Base-by-base conservation (phyloP, 37 sponge, comb jelly and placozoan genomes). In the Crambe crambe region DNA sequence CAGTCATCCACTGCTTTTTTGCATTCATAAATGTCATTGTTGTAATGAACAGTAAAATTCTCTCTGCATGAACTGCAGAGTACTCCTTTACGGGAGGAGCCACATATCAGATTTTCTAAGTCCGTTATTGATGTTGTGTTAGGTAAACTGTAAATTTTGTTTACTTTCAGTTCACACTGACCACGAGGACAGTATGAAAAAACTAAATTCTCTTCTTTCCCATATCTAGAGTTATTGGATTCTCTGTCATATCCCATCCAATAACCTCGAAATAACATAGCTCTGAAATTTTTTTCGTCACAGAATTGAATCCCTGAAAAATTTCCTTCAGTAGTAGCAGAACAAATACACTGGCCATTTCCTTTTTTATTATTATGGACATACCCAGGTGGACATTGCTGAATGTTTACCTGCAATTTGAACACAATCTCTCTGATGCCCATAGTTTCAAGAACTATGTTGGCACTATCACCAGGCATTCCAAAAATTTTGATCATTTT, bases 171-270 rank as follows among this genome's bases (percentile, higher is more conserved):
- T 3, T 9, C 15, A n/a, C 77, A 77, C 29, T 26, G 38, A 26
- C 37, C 60, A 29, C 6, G 20, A 15, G 59, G 59, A 57, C 60
- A 58, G 27, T 74, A 58, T 3, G 37, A 9, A 30, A 2, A 57
- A 20, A 68, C 2, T 2, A 81, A 36, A 26, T 54, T 41, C 2
- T 67, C 70, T 44, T 81, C 63, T 47, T 12, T 47, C 6, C 51
- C 51, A 47, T 47, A 47, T n/a, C n/a, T n/a, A 47, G 6, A 6
- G 6, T 47, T 47, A 27, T 36, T 81, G 5, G 3, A 32, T 18
- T 25, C 47, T 37, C 22, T 25, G 6, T 17, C 30, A 37, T 83
- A 83, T 2, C 83, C 83, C 38, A 60, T 63, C 83, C 83, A 83
- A 29, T 71, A 65, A 2, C 75, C 75, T 17, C 18, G 22, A 38